These are phyloP conservation scores for Agrochola litura DNA, from an alignment of 2,888 invertebrate genomes.

Conservation along the genomic window DNA sequence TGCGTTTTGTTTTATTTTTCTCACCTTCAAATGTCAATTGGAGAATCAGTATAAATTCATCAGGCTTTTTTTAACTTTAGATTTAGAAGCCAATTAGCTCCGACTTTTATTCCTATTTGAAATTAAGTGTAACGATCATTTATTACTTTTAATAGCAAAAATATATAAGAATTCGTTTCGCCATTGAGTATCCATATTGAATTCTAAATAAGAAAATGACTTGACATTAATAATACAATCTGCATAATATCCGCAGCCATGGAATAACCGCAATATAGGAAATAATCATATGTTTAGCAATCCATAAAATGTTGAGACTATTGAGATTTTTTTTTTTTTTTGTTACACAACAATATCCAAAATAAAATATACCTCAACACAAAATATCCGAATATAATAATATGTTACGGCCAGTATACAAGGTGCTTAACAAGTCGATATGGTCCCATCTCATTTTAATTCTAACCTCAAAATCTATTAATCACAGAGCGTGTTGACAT, in stretches of 20 bases:
- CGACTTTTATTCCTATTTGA: conserved; percentile 26
- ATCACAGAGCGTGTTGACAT: conserved; percentile 68
- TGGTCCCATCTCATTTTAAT: conserved; percentile 67
- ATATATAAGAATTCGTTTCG: conserved; percentile 24
- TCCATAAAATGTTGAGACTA: no score
- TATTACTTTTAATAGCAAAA: conserved; percentile 27
- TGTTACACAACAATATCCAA: neutral
- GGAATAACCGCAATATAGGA: neutral
- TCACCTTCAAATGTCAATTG: conserved; percentile 56
- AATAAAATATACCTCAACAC: no score
- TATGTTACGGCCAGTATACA: conserved; percentile 30
- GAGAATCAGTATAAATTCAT: conserved; percentile 29
- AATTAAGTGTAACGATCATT: conserved; percentile 41
- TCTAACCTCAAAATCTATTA: conserved; percentile 67
- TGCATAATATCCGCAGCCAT: neutral
- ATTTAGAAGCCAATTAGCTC: conserved; percentile 44
- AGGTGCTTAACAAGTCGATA: conserved; percentile 56
- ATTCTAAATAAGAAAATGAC: neutral
- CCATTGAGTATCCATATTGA: neutral
- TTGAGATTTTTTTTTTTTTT: neutral
- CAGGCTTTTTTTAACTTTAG: conserved; percentile 12
- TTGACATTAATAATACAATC: neutral
- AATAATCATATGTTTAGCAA: neutral
- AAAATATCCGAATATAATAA: neutral
- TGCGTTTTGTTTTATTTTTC: conserved; percentile 47